A percentile compares a stretch with the other conserved stretches of the same genome.
Conservation (phyloP, 2,113 vertebrate genomes). For the Sylvietta virens region DNA sequence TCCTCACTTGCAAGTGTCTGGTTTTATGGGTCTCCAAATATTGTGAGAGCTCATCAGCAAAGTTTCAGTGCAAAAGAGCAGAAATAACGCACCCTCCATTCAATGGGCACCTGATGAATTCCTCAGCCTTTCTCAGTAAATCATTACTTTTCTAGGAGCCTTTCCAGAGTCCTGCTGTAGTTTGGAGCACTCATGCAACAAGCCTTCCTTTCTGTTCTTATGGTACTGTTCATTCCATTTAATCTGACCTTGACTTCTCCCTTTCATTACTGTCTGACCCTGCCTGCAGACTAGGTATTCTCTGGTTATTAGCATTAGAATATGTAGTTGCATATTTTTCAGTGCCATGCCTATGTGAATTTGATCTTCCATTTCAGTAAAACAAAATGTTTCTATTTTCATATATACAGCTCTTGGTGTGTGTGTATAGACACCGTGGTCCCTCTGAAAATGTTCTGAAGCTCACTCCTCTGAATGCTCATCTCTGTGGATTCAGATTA, state of each 20-base stretch:
- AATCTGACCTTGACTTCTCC: neutral
- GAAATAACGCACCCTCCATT: neutral
- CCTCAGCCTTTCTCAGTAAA: neutral
- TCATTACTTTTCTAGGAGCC: neutral
- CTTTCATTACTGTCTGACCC: neutral
- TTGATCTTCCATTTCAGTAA: neutral
- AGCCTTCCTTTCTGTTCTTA: neutral
- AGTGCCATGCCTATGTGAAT: neutral
- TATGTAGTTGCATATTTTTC: neutral
- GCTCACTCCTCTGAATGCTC: neutral
- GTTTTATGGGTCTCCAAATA: neutral
- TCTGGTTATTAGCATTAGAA: neutral
- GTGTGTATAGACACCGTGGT: accelerated
- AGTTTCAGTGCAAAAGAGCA: neutral
- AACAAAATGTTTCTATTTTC: neutral
- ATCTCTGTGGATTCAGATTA: neutral
- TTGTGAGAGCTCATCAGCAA: neutral
- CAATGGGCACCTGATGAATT: neutral
- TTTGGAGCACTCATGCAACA: neutral
- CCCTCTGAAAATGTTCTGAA: neutral
- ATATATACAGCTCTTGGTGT: neutral
- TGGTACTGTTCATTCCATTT: neutral
- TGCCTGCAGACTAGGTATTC: neutral
- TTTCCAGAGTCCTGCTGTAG: neutral
- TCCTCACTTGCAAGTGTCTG: neutral